A percentile compares a stretch with the other conserved stretches of the same genome.
Evolutionary conservation across 2,888 invertebrate genomes (phyloP).

Genomic region (Pyrrhosoma nymphula): DNA sequence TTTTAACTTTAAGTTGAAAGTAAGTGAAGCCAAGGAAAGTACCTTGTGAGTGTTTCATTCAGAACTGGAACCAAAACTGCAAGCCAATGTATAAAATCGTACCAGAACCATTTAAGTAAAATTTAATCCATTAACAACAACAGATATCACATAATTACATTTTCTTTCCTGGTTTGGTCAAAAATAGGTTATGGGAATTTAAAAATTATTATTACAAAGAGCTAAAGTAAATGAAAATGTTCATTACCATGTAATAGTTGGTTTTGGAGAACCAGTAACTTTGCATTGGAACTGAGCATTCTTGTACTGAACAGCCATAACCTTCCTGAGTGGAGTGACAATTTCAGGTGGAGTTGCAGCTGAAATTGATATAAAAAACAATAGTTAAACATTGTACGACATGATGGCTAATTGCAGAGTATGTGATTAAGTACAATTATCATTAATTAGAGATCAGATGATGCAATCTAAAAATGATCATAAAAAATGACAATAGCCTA

Average conservation of each 20-base stretch:
- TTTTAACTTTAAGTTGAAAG: too few species aligned
- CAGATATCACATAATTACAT: too few species aligned
- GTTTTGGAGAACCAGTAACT: constrained; percentile 93
- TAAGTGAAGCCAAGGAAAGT: too few species aligned
- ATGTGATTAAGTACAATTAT: too few species aligned
- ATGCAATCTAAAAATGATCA: neutral
- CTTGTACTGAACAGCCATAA: constrained; percentile 95
- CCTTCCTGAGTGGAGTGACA: constrained; percentile 89
- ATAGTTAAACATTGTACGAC: neutral
- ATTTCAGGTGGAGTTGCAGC: constrained; percentile 95
- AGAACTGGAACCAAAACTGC: too few species aligned
- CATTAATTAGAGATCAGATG: neutral
- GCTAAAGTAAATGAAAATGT: neutral
- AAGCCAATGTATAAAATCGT: too few species aligned
- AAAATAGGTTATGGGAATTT: too few species aligned
- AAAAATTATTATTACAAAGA: neutral
- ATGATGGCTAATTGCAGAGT: neutral
- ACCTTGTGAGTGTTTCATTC: too few species aligned
- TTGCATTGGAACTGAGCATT: constrained; percentile 96
- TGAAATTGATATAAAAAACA: constrained; percentile 74
- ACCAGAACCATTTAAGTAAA: too few species aligned
- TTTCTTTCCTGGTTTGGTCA: too few species aligned
- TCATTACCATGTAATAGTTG: constrained; percentile 90
- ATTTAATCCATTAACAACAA: too few species aligned
- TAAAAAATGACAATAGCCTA: constrained; percentile 72